Evolutionary conservation across 2,888 invertebrate species (phyloP).

Genomic region (Nomada ruficornis): DNA sequence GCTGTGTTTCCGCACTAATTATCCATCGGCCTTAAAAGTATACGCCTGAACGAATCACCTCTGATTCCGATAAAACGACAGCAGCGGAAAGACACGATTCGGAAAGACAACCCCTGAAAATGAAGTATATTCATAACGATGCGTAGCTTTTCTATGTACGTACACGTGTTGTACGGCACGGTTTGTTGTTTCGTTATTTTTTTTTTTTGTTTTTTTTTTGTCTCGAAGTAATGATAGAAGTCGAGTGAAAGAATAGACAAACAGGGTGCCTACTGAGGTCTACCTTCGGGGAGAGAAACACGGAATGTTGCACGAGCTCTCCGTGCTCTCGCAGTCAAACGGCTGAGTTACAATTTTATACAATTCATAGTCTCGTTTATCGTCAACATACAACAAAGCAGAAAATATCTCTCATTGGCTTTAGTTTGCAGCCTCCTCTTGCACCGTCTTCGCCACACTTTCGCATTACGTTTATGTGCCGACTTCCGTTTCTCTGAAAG

Average conservation of each 20-base stretch:
- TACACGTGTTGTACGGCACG: constrained; percentile 79
- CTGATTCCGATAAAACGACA: constrained; percentile 15
- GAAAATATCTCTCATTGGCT: constrained; percentile 8
- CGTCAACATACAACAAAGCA: constrained; percentile 20
- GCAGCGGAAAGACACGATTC: constrained; percentile 57
- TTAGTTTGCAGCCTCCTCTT: constrained; percentile 56
- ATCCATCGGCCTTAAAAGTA: constrained; percentile 3
- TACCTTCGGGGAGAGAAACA: constrained; percentile 40
- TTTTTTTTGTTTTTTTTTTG: constrained; percentile 17
- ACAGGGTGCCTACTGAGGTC: constrained; percentile 72
- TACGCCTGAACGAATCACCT: constrained; percentile 27
- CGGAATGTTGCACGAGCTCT: constrained; percentile 15
- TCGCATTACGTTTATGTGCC: constrained; percentile 49
- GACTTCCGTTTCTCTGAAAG: constrained; percentile 63
- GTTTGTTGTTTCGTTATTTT: constrained; percentile 70
- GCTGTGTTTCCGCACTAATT: constrained; percentile 6
- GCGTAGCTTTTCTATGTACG: constrained; percentile 80
- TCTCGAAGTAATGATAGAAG: constrained; percentile 66
- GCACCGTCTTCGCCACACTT: constrained; percentile 65
- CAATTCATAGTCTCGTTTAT: constrained; percentile 14
- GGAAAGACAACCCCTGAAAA: constrained; percentile 78
- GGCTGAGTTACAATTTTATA: constrained; percentile 9
- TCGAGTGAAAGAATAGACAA: constrained; percentile 71
- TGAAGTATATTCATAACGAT: constrained; percentile 81
- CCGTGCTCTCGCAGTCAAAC: constrained; percentile 28